Conservation (phyloP, 1,140 invertebrate species). For the Muscidifurax raptorellus region DNA sequence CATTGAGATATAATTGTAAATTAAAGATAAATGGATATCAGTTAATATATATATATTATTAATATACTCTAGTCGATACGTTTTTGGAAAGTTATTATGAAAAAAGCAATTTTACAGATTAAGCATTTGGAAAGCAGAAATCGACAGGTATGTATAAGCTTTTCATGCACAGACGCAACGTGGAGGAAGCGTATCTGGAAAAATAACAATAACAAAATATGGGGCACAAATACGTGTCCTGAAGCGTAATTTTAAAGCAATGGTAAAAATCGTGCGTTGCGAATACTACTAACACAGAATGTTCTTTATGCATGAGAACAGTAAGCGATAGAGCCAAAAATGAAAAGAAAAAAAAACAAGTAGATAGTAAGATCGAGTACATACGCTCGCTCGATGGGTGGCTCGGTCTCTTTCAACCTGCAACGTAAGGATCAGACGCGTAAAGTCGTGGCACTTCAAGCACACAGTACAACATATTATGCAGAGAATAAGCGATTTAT, state of each 20-base stretch:
- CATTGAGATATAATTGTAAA: neutral
- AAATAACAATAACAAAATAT: too few relatives aligned
- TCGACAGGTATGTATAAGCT: neutral
- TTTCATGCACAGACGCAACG: too few relatives aligned
- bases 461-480: constrained; percentile 60
- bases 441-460: constrained; percentile 61
- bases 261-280: too few relatives aligned
- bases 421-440: constrained; percentile 78
- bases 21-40: neutral
- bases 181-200: too few relatives aligned
- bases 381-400: constrained; percentile 90
- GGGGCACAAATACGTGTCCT: too few relatives aligned
- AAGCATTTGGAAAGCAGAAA: neutral
- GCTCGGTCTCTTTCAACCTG: constrained; percentile 93
- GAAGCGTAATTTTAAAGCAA: too few relatives aligned
- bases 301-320: too few relatives aligned
- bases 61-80: neutral
- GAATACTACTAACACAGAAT: too few relatives aligned
- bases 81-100: neutral
- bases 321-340: constrained; percentile 56
- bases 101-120: too few relatives aligned
- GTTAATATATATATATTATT: neutral
- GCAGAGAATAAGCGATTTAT: neutral
- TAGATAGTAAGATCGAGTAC: constrained; percentile 79
- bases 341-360: constrained; percentile 58